Evolutionary conservation across 2,113 vertebrate species (phyloP).

Genomic region (Corvus hawaiiensis): DNA sequence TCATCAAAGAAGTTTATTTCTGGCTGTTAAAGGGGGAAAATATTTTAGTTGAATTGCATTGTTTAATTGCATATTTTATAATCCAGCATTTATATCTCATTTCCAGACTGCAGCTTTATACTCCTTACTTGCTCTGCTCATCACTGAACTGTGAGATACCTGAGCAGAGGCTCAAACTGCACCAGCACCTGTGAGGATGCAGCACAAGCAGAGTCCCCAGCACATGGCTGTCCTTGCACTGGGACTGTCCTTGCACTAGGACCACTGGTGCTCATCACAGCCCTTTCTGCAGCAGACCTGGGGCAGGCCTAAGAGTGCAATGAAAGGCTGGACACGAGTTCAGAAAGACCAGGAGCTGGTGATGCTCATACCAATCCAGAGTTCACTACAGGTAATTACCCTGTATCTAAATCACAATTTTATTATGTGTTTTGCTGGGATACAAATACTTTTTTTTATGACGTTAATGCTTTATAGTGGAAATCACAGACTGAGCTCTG

Average conservation of each 20-base stretch:
- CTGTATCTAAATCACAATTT: neutral
- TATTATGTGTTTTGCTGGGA: neutral
- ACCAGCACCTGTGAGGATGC: neutral
- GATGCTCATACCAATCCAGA: neutral
- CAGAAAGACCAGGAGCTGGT: neutral
- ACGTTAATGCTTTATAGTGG: neutral
- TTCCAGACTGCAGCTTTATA: neutral
- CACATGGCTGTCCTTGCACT: rapidly evolving
- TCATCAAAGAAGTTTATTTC: neutral
- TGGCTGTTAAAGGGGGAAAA: neutral
- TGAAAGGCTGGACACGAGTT: rapidly evolving
- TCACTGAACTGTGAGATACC: neutral
- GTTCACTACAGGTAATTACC: neutral
- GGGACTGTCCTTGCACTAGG: neutral
- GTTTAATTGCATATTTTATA: neutral
- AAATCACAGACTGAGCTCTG: neutral
- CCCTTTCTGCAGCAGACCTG: neutral
- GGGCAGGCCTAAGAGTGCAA: neutral
- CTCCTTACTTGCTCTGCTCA: neutral
- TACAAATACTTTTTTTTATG: neutral
- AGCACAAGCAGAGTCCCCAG: neutral
- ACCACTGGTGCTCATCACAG: rapidly evolving
- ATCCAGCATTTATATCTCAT: neutral
- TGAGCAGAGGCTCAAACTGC: neutral
- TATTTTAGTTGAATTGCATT: neutral